Base-by-base conservation (phyloP, 2,113 vertebrate genomes). In the Pipa parva region DNA sequence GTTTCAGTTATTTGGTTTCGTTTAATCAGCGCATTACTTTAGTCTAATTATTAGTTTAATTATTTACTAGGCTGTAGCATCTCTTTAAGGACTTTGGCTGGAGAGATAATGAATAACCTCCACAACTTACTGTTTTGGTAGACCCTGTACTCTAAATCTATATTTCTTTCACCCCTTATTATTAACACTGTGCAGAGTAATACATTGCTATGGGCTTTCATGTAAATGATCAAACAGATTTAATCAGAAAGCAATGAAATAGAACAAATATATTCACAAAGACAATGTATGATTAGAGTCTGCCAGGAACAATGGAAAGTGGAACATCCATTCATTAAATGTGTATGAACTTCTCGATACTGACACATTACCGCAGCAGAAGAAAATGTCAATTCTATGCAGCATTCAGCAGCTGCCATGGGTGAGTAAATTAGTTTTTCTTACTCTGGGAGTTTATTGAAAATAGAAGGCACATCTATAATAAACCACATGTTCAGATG, bases 361-460 rank as follows among this genome's bases (percentile, higher is more conserved):
- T 63, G 54, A 8, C 31, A 15, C 1, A 27, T 8, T 59, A 13
- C 51, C 5, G 26, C 12, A 46, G 29, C 51, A 28, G 61, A 71
- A 71, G 42, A 71, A 71, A 71, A 59, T 63, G 59, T 71, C 69
- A 71, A 49, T 71, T 63, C 52, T 51, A 59, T 46, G 54, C 42
- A 50, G 59, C 61, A 63, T 71, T 36, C 69, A 71, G 69, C 61
- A 63, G 69, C 61, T 63, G 55, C 33, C 42, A 71, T 50, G 12
- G 55, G 31, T 28, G 24, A 52, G 57, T 45, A 69, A 60, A 71
- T 45, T 28, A 54, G 58, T 59, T 62, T 28, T 51, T 31, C 63
- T 26, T 31, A 33, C 58, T 67, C 63, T 54, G 1, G 0, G 7
- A 27, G 28, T 73, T 7, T 73, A 67, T 59, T 68, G 68, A 33